phyloP scores from a whole-genome alignment of 2,113 vertebrate genomes.

The Bufo bufo region DNA sequence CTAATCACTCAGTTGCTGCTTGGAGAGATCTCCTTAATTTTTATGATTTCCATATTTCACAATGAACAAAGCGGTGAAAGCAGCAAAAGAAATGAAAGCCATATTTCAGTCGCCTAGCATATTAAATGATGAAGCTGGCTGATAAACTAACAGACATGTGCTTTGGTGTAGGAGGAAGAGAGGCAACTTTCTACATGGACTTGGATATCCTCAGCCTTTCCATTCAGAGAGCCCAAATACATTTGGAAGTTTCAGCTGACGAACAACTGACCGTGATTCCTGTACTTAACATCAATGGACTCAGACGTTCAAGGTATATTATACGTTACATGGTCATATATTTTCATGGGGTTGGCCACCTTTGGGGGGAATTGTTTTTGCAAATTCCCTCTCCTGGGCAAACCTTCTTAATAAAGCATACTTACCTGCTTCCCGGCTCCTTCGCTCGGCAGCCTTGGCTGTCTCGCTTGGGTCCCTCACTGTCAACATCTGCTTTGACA shows the following conservation, averaged over 20 bases:
- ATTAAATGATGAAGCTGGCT: background rate
- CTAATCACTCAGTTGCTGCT: too few species aligned
- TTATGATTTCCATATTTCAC: background rate
- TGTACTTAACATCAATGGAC: slow-evolving; percentile 62
- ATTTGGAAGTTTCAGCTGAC: slow-evolving; percentile 74
- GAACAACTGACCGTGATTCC: slow-evolving; percentile 69
- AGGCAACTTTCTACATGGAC: slow-evolving; percentile 71
- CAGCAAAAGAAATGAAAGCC: too few species aligned
- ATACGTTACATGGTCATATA: background rate
- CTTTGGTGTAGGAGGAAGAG: slow-evolving; percentile 62
- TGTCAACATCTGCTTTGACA: too few species aligned
- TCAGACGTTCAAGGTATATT: slow-evolving; percentile 23
- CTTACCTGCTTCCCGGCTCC: too few species aligned
- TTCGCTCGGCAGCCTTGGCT: too few species aligned
- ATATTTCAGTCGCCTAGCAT: background rate
- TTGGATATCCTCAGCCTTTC: slow-evolving; percentile 66
- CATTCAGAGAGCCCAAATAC: slow-evolving; percentile 71
- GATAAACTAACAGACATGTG: background rate
- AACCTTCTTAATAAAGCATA: too few species aligned
- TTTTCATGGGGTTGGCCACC: too few species aligned
- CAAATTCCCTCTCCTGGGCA: too few species aligned
- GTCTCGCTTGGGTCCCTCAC: too few species aligned
- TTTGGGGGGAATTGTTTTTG: too few species aligned
- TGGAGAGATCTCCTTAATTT: too few species aligned
- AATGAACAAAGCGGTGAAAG: background rate